Base-by-base conservation (phyloP, 2,888 invertebrate genomes). In the Nemotelus pantherinus region DNA sequence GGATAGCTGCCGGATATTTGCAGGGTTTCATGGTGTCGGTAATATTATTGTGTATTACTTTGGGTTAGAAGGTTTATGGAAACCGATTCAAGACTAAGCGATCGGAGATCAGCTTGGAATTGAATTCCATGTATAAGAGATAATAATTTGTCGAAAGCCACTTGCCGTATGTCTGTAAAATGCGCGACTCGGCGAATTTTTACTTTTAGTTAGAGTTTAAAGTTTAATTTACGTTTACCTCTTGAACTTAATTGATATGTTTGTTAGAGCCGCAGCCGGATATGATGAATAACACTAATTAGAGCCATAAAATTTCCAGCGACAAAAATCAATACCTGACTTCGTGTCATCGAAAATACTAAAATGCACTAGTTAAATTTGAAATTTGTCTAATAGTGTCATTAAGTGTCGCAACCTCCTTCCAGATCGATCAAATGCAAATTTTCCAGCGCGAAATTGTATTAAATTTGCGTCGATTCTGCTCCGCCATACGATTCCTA, bases 321-420 rank as follows among this genome's bases (percentile, higher is more conserved):
- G 25, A 25, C 25, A 25, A 1, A 25, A 25, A 25, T 25, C 25
- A 25, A 25, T 25, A 25, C 25, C 25, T 25, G 25, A 25, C 25
- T 25, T 25, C 25, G 25, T 25, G 25, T 1, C 25, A 25, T 25
- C 25, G 25, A 25, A 25, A 25, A 25, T 25, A 25, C 25, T 25
- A 25, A 25, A 25, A 25, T 25, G 25, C 25, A 25, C 25, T 25
- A 25, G 25, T 47, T 65, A 45, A 65, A 65, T 10, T 65, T 45
- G 44, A 47, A 65, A 65, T 65, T 65, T 47, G 47, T 65, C 65
- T 65, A 65, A 65, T 65, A n/a, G 10, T 65, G 47, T 65, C 65
- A 65, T 65, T 65, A 45, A 47, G 10, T 65, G 47, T 65, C 41
- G 65, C 65, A 65, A 47, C 47, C 25, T 25, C 25, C 45, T 65